Base-by-base conservation (phyloP, 92 coral and sea anemone genomes). In the Actinernus sp. region DNA sequence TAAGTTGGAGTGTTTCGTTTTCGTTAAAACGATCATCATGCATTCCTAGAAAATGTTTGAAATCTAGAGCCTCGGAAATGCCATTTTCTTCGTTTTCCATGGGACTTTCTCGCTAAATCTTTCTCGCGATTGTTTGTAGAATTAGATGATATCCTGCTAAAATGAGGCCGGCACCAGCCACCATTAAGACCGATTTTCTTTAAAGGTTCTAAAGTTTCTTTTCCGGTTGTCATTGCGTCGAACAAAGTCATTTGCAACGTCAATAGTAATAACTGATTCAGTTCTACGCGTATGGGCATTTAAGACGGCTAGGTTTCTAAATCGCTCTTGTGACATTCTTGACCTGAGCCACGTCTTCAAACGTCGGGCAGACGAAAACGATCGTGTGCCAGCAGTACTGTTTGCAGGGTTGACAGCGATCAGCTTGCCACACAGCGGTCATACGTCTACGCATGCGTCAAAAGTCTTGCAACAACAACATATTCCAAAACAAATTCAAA, bases 371-470 rank as follows among this genome's bases (percentile, higher is more conserved):
- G 79, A 49, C 19, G 68, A 73, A 61, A 73, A 59, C 1, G 72
- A 73, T 12, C 81, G 25, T 49, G 61, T 72, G 26, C 81, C 23
- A 43, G 41, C 25, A 30, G 72, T 72, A 55, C 81, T 73, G 26
- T 71, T 61, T 6, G 81, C 61, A 0, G 81, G 72, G 38, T 62
- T 73, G 3, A 39, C 81, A 6, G 51, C 46, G n/a, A 62, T 18
- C 48, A 73, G 72, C 81, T 73, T 54, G 53, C 75, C 50, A 14
- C 32, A 16, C 37, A 19, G 50, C 53, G 20, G 63, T 8, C 27
- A 62, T 44, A 50, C 75, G 14, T 29, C 19, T 31, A 34, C 14
- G 41, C 8, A 6, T 34, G 41, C 14, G 41, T 6, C 41, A 34
- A n/a, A n/a, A n/a, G n/a, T n/a, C n/a, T n/a, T n/a, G n/a, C n/a